Conservation (phyloP, 2,797 vertebrate species). For the Sebastiscus tertius region DNA sequence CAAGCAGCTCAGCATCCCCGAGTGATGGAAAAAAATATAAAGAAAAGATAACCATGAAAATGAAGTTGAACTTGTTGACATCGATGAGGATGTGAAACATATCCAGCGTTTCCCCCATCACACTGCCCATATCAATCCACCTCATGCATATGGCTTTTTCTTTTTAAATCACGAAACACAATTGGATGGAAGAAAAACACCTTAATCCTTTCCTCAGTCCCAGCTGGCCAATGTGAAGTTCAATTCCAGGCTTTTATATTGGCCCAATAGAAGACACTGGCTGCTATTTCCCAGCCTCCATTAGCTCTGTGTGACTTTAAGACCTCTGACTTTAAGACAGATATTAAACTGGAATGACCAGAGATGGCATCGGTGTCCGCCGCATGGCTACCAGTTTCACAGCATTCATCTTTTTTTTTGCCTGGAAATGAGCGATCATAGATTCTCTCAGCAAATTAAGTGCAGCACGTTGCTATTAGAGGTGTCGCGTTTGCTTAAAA, state of each 20-base stretch:
- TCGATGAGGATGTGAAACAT: neutral
- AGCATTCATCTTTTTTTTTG: neutral
- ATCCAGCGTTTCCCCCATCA: neutral
- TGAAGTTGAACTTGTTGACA: constrained; percentile 7
- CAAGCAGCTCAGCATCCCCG: neutral
- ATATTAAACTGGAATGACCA: constrained; percentile 27
- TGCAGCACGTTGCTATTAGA: constrained; percentile 3
- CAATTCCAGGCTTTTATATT: constrained; percentile 33
- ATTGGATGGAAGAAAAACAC: constrained; percentile 4
- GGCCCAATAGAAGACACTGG: constrained; percentile 9
- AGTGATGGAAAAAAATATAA: neutral
- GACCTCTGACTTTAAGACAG: constrained; percentile 33
- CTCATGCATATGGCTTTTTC: constrained; percentile 5
- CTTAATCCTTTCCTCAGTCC: constrained; percentile 19
- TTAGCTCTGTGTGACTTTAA: constrained; percentile 45
- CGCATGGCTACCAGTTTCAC: neutral
- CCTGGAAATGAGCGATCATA: neutral
- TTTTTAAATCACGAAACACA: neutral
- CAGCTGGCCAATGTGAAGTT: constrained; percentile 41
- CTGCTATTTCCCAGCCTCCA: constrained; percentile 18
- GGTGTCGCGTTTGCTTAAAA: constrained; percentile 3
- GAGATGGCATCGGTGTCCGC: constrained; percentile 13
- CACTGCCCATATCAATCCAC: neutral
- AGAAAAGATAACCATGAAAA: neutral
- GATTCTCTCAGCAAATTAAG: constrained; percentile 2